Evolutionary conservation across 2,888 invertebrate genomes (phyloP), one percentile per base, ranked within the genome.

Genomic region (Myathropa florea): DNA sequence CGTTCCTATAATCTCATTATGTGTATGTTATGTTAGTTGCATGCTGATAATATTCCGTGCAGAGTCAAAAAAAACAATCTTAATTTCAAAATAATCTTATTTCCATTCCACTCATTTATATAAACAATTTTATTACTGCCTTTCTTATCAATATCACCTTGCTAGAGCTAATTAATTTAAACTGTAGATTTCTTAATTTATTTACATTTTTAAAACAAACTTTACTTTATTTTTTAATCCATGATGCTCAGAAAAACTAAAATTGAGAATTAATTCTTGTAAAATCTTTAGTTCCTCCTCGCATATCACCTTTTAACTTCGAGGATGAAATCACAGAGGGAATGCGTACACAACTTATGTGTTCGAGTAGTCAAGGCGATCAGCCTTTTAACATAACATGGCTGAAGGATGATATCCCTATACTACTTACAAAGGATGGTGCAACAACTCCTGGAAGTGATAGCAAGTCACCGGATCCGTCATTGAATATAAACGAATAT

Each of bases 301-400:
- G 95, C 92, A 96, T 97, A 93, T 95, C 95, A 92, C 96, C 96
- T 90, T 97, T 97, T 94, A 95, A 95, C 93, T 96, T 97, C 93
- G 96, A 96, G 92, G 94, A 95, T 90, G 95, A 96, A 90, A 95
- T 96, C 90, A 95, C 95, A 91, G 95, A 96, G 91, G 97, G 96
- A 89, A 96, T 96, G 94, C 95, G 96, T 88, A 96, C 95, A 89
- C 96, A 97, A 93, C 92, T 94, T 85, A 94, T 94, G 93, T 94
- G 94, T 91, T 93, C 94, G 76, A 93, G 94, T 88, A 94, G 94
- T 91, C 93, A 94, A 91, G 94, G 94, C 79, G 94, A 94, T 90
- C 94, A 93, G 90, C 94, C 94, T 36, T 93, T 94, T 90, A 94
- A 94, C 91, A 94, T 94, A 89, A 93, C 93, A 23, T 94, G 94